Evolutionary conservation across 2,797 vertebrate genomes (phyloP).

Genomic region (Atherinosoma microstoma): DNA sequence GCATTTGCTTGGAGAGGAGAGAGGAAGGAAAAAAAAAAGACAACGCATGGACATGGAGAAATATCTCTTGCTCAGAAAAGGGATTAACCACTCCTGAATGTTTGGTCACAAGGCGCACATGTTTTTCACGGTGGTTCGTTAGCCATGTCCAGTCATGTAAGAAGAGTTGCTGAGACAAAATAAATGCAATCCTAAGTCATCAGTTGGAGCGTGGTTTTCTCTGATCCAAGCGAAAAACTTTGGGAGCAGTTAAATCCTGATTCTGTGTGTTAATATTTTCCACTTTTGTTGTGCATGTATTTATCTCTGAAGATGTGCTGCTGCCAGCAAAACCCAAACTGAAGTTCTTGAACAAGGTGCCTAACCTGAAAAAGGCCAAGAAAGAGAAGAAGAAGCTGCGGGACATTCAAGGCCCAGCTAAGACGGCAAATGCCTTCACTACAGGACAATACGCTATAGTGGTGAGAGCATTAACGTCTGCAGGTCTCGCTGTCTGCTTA

Average conservation of each 20-base stretch:
- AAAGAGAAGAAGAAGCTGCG: constrained; percentile 86
- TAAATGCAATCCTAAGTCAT: no score
- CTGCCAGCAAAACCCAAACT: constrained; percentile 89
- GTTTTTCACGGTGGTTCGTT: no score
- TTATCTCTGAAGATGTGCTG: constrained; percentile 74
- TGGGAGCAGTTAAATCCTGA: background rate
- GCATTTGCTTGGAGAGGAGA: no score
- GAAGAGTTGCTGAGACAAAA: no score
- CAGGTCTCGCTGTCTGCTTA: background rate
- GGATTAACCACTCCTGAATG: no score
- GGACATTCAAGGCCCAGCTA: constrained; percentile 90
- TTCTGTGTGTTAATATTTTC: background rate
- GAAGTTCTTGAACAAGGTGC: constrained; percentile 89
- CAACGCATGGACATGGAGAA: no score
- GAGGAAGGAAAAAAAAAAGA: no score
- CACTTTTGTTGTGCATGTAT: background rate
- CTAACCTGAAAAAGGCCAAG: constrained; percentile 85
- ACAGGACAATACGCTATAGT: constrained; percentile 90
- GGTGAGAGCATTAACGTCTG: constrained; percentile 80
- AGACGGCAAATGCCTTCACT: constrained; percentile 81
- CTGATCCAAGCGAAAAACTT: no score
- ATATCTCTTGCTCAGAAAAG: no score
- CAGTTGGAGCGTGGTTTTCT: no score
- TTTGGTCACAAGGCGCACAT: no score
- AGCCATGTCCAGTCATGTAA: no score